A percentile compares a stretch with the other conserved stretches of the same genome.
These are phyloP conservation scores for Eupeodes latifasciatus DNA, from an alignment of 2,888 invertebrate genomes.

Conservation along the genomic window DNA sequence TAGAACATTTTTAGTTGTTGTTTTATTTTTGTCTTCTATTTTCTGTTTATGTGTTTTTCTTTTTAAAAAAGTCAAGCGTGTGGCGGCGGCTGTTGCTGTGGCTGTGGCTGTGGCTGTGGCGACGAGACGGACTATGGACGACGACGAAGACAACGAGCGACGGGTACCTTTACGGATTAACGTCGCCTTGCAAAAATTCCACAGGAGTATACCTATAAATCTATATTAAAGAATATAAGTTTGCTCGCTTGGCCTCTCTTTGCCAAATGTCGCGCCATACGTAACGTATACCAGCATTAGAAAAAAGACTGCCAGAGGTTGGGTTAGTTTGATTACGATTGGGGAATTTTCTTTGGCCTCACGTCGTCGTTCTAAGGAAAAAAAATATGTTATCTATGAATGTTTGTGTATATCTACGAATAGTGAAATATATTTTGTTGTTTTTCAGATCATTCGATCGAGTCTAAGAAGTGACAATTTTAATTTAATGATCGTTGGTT, in stretches of 20 bases:
- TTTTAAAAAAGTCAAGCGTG: not conserved
- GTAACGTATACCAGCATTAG: not conserved
- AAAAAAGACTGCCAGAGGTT: slow-evolving; percentile 46
- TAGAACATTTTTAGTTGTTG: slow-evolving; percentile 29
- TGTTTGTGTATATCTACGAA: not conserved
- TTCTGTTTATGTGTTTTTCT: not conserved
- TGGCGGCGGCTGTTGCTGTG: slow-evolving; percentile 11
- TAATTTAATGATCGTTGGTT: slow-evolving; percentile 25
- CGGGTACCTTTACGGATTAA: slow-evolving; percentile 65
- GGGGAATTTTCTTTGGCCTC: slow-evolving; percentile 75
- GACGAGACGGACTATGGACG: not conserved
- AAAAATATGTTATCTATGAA: slow-evolving; percentile 31
- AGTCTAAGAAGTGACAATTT: slow-evolving; percentile 52
- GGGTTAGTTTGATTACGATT: slow-evolving; percentile 55
- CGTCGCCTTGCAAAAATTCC: slow-evolving; percentile 72
- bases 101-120: slow-evolving; percentile 17
- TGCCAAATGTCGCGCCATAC: slow-evolving; percentile 72
- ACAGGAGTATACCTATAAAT: slow-evolving; percentile 20
- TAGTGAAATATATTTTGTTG: slow-evolving; percentile 34
- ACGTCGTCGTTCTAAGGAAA: slow-evolving; percentile 70
- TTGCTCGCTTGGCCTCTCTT: slow-evolving; percentile 32
- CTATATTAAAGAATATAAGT: too few relatives aligned
- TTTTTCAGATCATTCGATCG: slow-evolving; percentile 57
- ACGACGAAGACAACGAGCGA: not conserved
- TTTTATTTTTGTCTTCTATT: not conserved